A percentile compares a stretch with the other conserved stretches of the same genome.
These are phyloP conservation scores for Sternotherus odoratus DNA, from an alignment of 2,797 vertebrate species.

Conservation along the genomic window DNA sequence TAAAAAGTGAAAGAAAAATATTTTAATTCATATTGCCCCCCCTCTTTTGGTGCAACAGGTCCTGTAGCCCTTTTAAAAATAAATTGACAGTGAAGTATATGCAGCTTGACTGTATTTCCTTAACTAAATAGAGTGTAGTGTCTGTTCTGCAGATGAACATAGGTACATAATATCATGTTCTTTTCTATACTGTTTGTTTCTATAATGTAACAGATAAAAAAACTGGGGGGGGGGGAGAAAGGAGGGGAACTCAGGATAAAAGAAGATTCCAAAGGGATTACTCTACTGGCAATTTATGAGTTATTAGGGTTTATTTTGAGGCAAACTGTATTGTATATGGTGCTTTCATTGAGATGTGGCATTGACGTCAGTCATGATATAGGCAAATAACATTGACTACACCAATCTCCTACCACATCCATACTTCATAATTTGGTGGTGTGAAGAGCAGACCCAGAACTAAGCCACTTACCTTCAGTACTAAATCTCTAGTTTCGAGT, in stretches of 20 bases:
- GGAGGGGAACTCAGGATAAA: not conserved
- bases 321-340: not conserved
- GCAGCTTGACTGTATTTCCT: not conserved
- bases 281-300: not conserved
- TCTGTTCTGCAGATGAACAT: not conserved
- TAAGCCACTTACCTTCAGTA: slow-evolving; percentile 45
- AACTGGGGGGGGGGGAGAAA: not conserved
- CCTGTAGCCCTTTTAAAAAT: not conserved
- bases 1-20: not conserved
- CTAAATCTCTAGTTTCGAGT: slow-evolving; percentile 36
- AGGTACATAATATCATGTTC: not conserved
- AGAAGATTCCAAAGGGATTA: not conserved
- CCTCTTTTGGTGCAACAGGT: slow-evolving; percentile 76
- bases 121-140: not conserved
- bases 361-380: not conserved
- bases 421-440: not conserved
- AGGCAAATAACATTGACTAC: not conserved
- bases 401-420: not conserved
- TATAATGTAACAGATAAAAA: not conserved
- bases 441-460: not conserved
- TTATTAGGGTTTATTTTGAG: not conserved
- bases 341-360: slow-evolving; percentile 1
- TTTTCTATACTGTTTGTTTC: not conserved
- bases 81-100: not conserved
- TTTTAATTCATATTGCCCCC: not conserved